These are phyloP conservation scores for Ornithoptera priamus DNA, from an alignment of 2,888 invertebrate genomes.

Conservation along the genomic window DNA sequence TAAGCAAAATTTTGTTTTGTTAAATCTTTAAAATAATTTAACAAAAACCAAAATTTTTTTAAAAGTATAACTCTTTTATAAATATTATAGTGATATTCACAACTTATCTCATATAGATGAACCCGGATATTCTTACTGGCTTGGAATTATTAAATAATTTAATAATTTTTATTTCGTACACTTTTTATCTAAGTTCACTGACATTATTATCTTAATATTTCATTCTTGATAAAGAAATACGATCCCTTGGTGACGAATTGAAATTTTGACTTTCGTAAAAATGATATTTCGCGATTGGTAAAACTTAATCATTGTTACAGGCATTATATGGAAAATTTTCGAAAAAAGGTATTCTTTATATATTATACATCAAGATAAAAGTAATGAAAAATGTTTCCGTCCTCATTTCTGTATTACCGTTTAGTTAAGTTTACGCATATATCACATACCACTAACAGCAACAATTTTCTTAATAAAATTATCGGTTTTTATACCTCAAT, in stretches of 20 bases:
- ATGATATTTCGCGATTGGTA: not conserved
- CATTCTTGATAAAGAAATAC: slow-evolving; percentile 5
- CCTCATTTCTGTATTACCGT: too few relatives aligned
- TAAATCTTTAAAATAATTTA: too few relatives aligned
- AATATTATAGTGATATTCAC: not conserved
- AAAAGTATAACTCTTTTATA: too few relatives aligned
- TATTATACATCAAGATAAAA: too few relatives aligned
- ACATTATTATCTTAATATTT: slow-evolving; percentile 24
- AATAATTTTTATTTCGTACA: not conserved
- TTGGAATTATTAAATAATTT: not conserved
- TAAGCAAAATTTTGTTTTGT: too few relatives aligned
- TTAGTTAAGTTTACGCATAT: too few relatives aligned
- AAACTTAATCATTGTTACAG: not conserved
- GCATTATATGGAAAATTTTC: not conserved
- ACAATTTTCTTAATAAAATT: too few relatives aligned
- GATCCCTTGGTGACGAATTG: not conserved
- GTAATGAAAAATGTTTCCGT: too few relatives aligned
- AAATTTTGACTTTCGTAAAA: not conserved
- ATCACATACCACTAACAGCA: too few relatives aligned
- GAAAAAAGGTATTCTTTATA: not conserved
- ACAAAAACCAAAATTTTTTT: too few relatives aligned
- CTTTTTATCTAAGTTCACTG: slow-evolving; percentile 23
- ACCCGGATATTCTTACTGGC: not conserved
- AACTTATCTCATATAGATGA: not conserved
- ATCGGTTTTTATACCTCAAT: not conserved